Conservation (phyloP, 2,888 invertebrate species). For the Elysia crispata region DNA sequence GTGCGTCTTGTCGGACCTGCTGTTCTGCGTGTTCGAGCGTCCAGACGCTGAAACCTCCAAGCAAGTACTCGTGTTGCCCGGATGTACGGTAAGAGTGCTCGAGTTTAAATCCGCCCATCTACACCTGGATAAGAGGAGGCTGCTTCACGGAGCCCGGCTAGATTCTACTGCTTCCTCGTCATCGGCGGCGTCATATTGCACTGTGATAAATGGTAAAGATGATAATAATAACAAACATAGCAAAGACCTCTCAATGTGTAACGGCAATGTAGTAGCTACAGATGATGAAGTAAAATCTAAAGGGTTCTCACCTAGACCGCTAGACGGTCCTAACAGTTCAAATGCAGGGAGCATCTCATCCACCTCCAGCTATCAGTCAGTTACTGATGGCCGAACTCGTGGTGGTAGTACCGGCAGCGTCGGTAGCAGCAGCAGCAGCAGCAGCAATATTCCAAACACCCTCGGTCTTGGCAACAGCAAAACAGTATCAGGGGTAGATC, state of each 20-base stretch:
- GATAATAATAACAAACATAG: conserved; percentile 21
- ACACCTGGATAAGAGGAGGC: not conserved
- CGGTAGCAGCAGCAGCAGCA: too few relatives aligned
- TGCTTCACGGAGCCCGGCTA: not conserved
- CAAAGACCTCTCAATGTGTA: too few relatives aligned
- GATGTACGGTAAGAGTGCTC: conserved; percentile 63
- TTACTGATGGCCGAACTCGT: too few relatives aligned
- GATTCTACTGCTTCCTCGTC: too few relatives aligned
- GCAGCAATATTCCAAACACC: too few relatives aligned
- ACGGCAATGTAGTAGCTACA: too few relatives aligned
- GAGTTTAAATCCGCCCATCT: conserved; percentile 60
- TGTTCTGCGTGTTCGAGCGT: conserved; percentile 66
- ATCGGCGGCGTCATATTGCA: not conserved
- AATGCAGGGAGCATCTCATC: too few relatives aligned
- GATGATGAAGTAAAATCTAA: too few relatives aligned
- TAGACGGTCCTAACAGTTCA: too few relatives aligned
- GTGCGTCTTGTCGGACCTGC: conserved; percentile 67
- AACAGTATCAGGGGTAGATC: conserved; percentile 63
- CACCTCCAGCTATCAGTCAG: too few relatives aligned
- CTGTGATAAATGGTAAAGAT: not conserved
- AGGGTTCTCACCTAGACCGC: too few relatives aligned
- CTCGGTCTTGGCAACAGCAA: conserved; percentile 54
- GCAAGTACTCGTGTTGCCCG: conserved; percentile 64
- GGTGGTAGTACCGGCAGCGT: too few relatives aligned
- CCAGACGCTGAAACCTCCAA: conserved; percentile 57